Evolutionary conservation across 1,140 invertebrate species (phyloP), one percentile per base, ranked within the genome.

Genomic region (Helicorthomorpha holstii): DNA sequence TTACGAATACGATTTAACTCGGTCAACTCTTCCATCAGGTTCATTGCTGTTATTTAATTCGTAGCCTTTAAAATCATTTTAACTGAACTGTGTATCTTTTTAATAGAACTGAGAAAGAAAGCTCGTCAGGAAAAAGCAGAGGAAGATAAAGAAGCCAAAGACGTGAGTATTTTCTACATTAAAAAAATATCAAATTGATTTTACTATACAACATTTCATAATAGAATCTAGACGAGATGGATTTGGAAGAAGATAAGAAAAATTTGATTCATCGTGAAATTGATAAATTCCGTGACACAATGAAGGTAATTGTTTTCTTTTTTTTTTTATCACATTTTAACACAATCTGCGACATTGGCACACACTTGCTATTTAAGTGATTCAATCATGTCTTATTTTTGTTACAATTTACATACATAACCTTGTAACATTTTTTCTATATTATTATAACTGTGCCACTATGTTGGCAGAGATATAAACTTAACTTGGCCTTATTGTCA

Each of bases 211-310:
- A 7, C 19, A 7, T 25, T 22, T 46, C 12, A 7, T 46, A 10
- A 19, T 50, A 56, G 55, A 56, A 51, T 44, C 57, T 73, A 52
- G 70, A 69, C 62, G 70, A 69, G 56, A 66, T 73, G 60, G 71
- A 91, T 63, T 62, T 95, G 52, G 93, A 96, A 70, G 92, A 96
- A 70, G 92, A 93, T 64, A 94, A 95, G 68, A 79, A 89, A 56
- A 70, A 74, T 68, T 76, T 98, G 55, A 96, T 98, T 57, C 91
- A 89, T 59, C 76, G 74, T 58, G 93, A 97, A 75, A 97, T 97
- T 69, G 87, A 87, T 57, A 93, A 91, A 70, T 97, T 97, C 70
- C 77, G 93, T 51, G 91, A 95, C 74, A 85, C 88, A 54, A 92
- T 93, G 82, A 93, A 92, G 84, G 88, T 91, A 81, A 77, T 66